Evolutionary conservation across 2,797 vertebrate genomes (phyloP).

Genomic region (Tiaroga cobitis): DNA sequence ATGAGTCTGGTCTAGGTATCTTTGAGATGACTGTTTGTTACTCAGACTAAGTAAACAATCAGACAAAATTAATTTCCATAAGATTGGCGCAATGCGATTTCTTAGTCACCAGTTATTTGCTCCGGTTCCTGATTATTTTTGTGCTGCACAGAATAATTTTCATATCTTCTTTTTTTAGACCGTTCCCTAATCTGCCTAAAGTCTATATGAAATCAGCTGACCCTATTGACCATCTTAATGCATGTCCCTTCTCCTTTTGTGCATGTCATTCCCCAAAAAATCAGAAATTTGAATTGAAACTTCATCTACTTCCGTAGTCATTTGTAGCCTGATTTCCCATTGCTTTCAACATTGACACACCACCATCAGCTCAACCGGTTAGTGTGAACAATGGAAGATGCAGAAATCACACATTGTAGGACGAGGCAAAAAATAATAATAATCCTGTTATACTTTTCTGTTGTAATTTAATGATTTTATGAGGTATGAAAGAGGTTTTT

Average conservation of each 20-base stretch:
- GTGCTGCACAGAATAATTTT: neutral
- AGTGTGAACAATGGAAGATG: neutral
- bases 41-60: conserved; percentile 60
- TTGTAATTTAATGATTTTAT: conserved; percentile 59
- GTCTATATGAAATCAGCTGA: conserved; percentile 4
- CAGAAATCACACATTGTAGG: neutral
- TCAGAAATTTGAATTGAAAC: neutral
- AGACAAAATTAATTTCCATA: conserved; percentile 65
- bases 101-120: conserved; percentile 14
- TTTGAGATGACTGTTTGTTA: conserved; percentile 31
- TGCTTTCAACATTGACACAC: no score
- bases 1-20: conserved; percentile 13
- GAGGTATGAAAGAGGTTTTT: conserved; percentile 56
- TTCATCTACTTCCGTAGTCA: neutral
- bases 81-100: neutral
- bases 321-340: no score
- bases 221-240: neutral
- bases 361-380: no score
- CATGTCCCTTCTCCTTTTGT: neutral
- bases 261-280: neutral
- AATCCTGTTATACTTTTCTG: conserved; percentile 13
- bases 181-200: neutral
- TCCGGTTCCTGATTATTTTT: neutral
- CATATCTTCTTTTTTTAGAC: neutral
- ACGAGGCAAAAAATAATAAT: neutral